phyloP scores from a whole-genome alignment of 2,797 vertebrate genomes.

The Lagodon rhomboides region DNA sequence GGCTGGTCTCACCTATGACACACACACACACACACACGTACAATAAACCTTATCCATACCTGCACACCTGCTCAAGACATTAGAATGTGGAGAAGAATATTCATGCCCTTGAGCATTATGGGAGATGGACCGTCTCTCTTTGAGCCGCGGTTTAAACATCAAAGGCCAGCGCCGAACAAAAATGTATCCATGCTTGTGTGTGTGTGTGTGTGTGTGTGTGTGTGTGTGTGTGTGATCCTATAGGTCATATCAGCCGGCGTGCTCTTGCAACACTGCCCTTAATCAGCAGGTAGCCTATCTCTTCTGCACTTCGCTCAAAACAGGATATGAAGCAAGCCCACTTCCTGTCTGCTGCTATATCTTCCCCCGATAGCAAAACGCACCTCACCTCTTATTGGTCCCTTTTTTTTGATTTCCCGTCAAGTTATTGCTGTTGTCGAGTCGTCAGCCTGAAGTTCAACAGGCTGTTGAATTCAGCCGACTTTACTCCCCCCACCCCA shows the following conservation, averaged over 20 bases:
- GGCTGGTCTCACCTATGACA: slow-evolving; percentile 32
- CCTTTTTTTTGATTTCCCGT: slow-evolving; percentile 65
- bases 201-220: background rate
- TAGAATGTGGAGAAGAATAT: slow-evolving; percentile 24
- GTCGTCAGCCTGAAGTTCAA: slow-evolving; percentile 20
- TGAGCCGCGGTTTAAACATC: slow-evolving; percentile 31
- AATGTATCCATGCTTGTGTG: background rate
- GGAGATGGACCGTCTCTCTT: slow-evolving; percentile 28
- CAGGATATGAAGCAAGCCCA: slow-evolving; percentile 73
- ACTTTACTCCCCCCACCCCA: background rate
- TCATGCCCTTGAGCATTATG: slow-evolving; percentile 52
- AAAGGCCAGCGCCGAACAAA: slow-evolving; percentile 37
- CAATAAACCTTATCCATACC: slow-evolving; percentile 23
- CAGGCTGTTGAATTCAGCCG: slow-evolving; percentile 22
- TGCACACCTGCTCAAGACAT: slow-evolving; percentile 35
- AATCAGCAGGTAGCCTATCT: slow-evolving; percentile 50
- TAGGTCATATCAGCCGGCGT: slow-evolving; percentile 26
- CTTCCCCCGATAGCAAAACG: slow-evolving; percentile 27
- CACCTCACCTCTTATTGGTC: slow-evolving; percentile 45
- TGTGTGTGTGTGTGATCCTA: slow-evolving; percentile 3
- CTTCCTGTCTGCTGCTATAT: slow-evolving; percentile 67
- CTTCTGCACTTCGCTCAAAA: slow-evolving; percentile 65
- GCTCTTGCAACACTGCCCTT: slow-evolving; percentile 14
- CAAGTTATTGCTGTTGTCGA: slow-evolving; percentile 33
- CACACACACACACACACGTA: slow-evolving; percentile 2